A percentile compares a stretch with the other conserved stretches of the same genome.
Evolutionary conservation across 1,140 invertebrate genomes (phyloP).

Genomic region (Cryptotermes secundus): DNA sequence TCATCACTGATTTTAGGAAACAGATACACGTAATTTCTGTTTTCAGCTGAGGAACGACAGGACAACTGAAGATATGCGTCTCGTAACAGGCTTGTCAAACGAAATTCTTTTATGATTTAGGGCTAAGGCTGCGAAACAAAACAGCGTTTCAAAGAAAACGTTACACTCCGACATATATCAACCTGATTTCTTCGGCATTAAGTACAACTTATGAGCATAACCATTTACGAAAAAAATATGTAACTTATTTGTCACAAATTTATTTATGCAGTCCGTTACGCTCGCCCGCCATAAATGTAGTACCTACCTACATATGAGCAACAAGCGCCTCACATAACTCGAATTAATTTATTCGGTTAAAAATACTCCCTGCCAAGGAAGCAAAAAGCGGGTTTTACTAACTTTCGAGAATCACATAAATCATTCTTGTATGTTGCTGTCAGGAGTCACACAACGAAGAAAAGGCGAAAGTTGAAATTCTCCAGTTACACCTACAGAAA

Average conservation of each 20-base stretch:
- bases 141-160: too few relatives aligned
- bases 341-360: not conserved
- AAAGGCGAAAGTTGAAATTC: not conserved
- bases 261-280: not conserved
- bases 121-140: not conserved
- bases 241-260: not conserved
- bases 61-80: not conserved
- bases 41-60: not conserved
- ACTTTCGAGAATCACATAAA: not conserved
- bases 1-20: not conserved
- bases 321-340: not conserved
- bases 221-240: not conserved
- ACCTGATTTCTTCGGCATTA: too few relatives aligned
- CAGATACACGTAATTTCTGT: not conserved
- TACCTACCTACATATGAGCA: not conserved
- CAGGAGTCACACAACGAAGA: not conserved
- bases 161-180: not conserved
- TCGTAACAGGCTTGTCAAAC: not conserved
- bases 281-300: not conserved
- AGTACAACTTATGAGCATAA: not conserved
- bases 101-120: not conserved
- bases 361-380: not conserved
- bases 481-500: not conserved
- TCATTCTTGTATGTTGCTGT: not conserved
- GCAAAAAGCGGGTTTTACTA: not conserved